Conservation (phyloP, 2,113 vertebrate genomes). For the Eudyptes chrysolophus region DNA sequence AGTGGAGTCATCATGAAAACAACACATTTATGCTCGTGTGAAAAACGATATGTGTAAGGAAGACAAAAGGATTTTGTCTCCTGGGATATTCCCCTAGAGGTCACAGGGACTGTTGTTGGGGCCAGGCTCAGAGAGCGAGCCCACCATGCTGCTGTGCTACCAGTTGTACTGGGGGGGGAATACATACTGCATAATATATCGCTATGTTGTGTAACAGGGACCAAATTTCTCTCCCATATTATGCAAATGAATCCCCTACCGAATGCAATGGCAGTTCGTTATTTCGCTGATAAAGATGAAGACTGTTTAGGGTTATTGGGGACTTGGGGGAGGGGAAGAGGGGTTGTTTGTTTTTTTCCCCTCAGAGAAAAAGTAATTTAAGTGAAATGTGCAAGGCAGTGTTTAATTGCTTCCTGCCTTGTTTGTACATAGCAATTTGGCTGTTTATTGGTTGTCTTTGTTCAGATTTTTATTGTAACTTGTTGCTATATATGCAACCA, state of each 20-base stretch:
- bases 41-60: neutral
- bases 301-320: neutral
- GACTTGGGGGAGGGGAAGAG: constrained; percentile 8
- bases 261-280: neutral
- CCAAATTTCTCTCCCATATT: neutral
- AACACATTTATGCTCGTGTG: neutral
- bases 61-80: neutral
- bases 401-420: constrained; percentile 75
- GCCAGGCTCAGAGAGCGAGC: neutral
- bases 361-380: constrained; percentile 69
- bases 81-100: neutral
- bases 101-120: neutral
- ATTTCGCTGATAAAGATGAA: constrained; percentile 9
- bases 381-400: constrained; percentile 56
- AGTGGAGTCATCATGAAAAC: neutral
- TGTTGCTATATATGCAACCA: constrained; percentile 74
- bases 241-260: neutral
- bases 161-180: neutral
- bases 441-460: constrained; percentile 76
- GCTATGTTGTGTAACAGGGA: neutral
- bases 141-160: neutral
- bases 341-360: constrained; percentile 18
- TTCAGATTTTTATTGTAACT: constrained; percentile 74
- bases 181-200: neutral
- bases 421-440: constrained; percentile 75